A percentile compares a stretch with the other conserved stretches of the same genome.
These are phyloP conservation scores for Xyliphius kryptos DNA, from an alignment of 2,113 vertebrate species.

Conservation along the genomic window DNA sequence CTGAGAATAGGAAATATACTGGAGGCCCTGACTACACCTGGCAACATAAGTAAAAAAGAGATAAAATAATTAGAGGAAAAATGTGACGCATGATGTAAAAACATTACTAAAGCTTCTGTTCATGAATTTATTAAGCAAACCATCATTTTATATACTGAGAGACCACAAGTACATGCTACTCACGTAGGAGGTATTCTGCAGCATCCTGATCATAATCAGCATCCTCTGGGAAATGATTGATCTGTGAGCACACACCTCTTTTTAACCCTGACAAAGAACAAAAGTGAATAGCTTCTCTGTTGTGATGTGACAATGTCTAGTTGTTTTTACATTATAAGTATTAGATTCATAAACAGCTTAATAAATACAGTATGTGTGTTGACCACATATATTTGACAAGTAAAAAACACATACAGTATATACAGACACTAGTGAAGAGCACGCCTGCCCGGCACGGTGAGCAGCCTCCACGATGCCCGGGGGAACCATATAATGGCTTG, in stretches of 20 bases:
- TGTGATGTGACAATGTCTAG: too few relatives aligned
- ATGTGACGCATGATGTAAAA: neutral
- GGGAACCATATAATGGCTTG: too few relatives aligned
- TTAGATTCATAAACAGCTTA: too few relatives aligned
- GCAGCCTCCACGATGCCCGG: too few relatives aligned
- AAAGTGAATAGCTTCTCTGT: too few relatives aligned
- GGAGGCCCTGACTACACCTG: constrained; percentile 89
- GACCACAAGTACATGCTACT: constrained; percentile 44
- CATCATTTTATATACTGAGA: neutral
- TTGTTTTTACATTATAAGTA: too few relatives aligned
- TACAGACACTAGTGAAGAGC: too few relatives aligned
- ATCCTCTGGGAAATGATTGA: constrained; percentile 90
- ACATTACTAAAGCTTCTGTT: neutral
- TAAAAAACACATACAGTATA: too few relatives aligned
- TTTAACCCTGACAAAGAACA: too few relatives aligned
- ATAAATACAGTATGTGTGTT: too few relatives aligned
- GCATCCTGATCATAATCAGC: constrained; percentile 91
- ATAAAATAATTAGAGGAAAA: neutral
- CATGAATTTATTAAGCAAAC: neutral
- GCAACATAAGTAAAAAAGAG: neutral
- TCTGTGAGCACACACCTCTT: constrained; percentile 84
- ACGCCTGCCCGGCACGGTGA: too few relatives aligned
- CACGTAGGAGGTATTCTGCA: constrained; percentile 85
- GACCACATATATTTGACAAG: too few relatives aligned
- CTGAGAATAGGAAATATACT: constrained; percentile 95